Evolutionary conservation across 2,888 invertebrate genomes (phyloP).

Genomic region (Lysandra coridon): DNA sequence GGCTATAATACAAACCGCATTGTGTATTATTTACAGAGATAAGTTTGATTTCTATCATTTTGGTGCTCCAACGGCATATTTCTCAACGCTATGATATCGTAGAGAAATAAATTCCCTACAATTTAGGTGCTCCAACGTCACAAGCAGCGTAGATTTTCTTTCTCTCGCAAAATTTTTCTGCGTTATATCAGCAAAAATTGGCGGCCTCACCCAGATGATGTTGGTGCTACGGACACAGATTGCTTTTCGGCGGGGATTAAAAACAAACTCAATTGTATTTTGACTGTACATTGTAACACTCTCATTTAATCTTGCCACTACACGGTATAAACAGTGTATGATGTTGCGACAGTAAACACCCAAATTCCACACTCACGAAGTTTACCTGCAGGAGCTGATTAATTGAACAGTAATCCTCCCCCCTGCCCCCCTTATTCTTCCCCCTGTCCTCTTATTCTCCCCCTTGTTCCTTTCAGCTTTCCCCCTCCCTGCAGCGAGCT

Average conservation of each 20-base stretch:
- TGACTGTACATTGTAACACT: background rate
- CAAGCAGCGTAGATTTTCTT: too few species aligned
- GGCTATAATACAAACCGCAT: too few species aligned
- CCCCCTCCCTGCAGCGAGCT: slow-evolving; percentile 46
- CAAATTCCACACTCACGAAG: slow-evolving; percentile 38
- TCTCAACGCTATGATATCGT: too few species aligned
- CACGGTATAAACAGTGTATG: background rate
- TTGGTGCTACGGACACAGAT: too few species aligned
- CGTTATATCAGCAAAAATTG: too few species aligned
- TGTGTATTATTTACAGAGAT: too few species aligned
- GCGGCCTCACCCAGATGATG: too few species aligned
- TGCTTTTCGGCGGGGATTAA: background rate
- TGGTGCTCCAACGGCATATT: too few species aligned
- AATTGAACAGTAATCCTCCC: slow-evolving; percentile 46
- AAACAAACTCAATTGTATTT: background rate
- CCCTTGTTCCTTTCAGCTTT: background rate
- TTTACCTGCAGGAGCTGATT: slow-evolving; percentile 45
- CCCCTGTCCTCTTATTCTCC: background rate
- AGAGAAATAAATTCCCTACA: too few species aligned
- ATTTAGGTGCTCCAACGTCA: too few species aligned
- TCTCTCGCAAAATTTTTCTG: too few species aligned
- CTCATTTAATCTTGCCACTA: background rate
- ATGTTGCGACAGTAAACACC: slow-evolving; percentile 24
- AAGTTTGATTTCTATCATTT: too few species aligned
- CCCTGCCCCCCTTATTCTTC: slow-evolving; percentile 25